phyloP scores from a whole-genome alignment of 2,113 vertebrate genomes.

The Puffinus mauretanicus region DNA sequence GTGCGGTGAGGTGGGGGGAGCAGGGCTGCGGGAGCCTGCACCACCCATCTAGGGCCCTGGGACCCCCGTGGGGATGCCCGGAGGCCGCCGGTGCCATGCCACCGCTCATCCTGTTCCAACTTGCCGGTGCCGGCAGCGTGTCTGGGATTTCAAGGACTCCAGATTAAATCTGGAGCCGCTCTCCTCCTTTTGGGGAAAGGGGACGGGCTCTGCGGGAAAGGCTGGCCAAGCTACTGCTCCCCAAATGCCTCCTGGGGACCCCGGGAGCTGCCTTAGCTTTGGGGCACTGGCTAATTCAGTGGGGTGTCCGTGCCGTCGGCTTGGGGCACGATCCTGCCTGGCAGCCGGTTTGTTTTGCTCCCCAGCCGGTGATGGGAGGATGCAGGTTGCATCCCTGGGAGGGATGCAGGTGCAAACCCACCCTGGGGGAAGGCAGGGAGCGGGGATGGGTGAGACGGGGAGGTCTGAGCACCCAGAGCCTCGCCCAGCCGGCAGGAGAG shows the following conservation, averaged over 20 bases:
- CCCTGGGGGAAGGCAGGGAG: not conserved
- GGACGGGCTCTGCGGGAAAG: accelerated
- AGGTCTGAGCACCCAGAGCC: not conserved
- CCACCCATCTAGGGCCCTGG: not conserved
- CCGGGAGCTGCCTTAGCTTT: not conserved
- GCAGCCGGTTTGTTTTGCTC: not conserved
- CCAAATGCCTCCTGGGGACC: not conserved
- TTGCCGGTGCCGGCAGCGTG: accelerated
- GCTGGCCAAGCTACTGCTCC: not conserved
- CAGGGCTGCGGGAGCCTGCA: not conserved
- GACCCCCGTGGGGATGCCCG: not conserved
- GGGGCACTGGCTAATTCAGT: not conserved
- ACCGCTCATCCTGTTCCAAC: not conserved
- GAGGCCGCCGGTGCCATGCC: not conserved
- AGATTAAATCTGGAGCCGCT: not conserved
- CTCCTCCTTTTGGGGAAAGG: not conserved
- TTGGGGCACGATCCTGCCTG: not conserved
- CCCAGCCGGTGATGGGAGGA: not conserved
- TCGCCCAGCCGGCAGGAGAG: accelerated
- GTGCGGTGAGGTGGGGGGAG: not conserved
- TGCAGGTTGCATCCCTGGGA: not conserved
- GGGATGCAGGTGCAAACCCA: not conserved
- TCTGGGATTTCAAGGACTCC: not conserved
- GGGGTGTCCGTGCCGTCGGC: accelerated
- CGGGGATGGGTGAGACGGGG: not conserved